Evolutionary conservation across 37 sponge, comb jelly and placozoan genomes (phyloP).

Genomic region (Beroe forskalii): DNA sequence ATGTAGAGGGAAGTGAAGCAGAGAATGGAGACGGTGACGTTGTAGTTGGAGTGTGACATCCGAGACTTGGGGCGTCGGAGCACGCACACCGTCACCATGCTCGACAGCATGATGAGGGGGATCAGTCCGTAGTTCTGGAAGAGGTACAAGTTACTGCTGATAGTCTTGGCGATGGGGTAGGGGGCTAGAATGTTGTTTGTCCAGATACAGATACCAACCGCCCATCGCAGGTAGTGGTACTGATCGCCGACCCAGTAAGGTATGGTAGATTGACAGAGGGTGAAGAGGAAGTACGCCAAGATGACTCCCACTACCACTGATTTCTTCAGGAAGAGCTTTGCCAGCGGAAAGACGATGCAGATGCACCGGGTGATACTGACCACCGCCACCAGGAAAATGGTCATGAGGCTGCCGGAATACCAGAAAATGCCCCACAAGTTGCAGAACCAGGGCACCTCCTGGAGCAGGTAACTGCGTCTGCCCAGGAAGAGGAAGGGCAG

Average conservation of each 20-base stretch:
- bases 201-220: background rate
- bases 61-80: background rate
- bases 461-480: background rate
- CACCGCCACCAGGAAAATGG: conserved; percentile 17
- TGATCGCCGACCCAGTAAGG: background rate
- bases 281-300: background rate
- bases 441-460: background rate
- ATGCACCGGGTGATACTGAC: conserved; percentile 25
- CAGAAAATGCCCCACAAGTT: background rate
- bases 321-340: conserved; percentile 16
- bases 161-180: background rate
- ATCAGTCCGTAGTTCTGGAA: background rate
- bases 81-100: background rate
- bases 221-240: background rate
- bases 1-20: conserved; percentile 23
- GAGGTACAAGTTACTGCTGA: background rate
- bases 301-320: background rate
- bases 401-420: background rate
- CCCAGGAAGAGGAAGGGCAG: background rate
- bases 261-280: background rate
- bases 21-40: background rate
- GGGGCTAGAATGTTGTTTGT: background rate
- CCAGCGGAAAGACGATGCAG: conserved; percentile 11
- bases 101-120: background rate
- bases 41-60: background rate